These are phyloP conservation scores for Oxytorus armatus DNA, from an alignment of 2,888 invertebrate species.

Conservation along the genomic window DNA sequence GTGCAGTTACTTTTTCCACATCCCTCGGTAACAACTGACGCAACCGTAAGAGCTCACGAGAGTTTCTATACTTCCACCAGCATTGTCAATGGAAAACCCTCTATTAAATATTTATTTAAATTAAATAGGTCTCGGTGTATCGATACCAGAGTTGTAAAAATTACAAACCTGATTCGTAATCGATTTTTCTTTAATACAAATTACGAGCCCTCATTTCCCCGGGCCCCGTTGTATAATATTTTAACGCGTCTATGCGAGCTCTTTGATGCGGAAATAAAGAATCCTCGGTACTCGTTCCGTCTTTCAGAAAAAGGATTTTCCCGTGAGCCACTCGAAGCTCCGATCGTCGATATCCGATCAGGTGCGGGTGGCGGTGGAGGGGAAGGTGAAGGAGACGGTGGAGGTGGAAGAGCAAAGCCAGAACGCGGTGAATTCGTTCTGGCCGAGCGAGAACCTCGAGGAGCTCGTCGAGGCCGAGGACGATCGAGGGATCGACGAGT, in stretches of 20 bases:
- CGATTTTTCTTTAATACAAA: too few relatives aligned
- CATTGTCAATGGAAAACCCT: too few relatives aligned
- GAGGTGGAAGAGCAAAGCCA: slow-evolving; percentile 68
- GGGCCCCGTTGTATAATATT: too few relatives aligned
- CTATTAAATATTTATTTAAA: too few relatives aligned
- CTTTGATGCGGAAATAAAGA: too few relatives aligned
- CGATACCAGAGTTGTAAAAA: too few relatives aligned
- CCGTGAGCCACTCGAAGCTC: slow-evolving; percentile 15
- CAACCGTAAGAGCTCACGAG: not conserved
- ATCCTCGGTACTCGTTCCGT: too few relatives aligned
- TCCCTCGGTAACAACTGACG: slow-evolving; percentile 16
- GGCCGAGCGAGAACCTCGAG: slow-evolving; percentile 73
- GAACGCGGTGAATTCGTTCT: slow-evolving; percentile 71
- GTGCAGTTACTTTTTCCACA: slow-evolving; percentile 31
- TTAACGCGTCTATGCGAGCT: too few relatives aligned
- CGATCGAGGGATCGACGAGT: slow-evolving; percentile 72
- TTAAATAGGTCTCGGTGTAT: too few relatives aligned
- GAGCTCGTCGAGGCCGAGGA: slow-evolving; percentile 74
- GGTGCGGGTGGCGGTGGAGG: slow-evolving; percentile 56
- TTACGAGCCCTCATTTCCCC: too few relatives aligned
- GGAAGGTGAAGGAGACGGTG: slow-evolving; percentile 62
- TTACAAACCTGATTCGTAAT: too few relatives aligned
- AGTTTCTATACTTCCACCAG: slow-evolving; percentile 3
- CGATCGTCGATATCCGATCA: slow-evolving; percentile 31
- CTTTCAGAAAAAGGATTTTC: not conserved